Base-by-base conservation (phyloP, 1,140 invertebrate species). In the Melipona quadrifasciata region DNA sequence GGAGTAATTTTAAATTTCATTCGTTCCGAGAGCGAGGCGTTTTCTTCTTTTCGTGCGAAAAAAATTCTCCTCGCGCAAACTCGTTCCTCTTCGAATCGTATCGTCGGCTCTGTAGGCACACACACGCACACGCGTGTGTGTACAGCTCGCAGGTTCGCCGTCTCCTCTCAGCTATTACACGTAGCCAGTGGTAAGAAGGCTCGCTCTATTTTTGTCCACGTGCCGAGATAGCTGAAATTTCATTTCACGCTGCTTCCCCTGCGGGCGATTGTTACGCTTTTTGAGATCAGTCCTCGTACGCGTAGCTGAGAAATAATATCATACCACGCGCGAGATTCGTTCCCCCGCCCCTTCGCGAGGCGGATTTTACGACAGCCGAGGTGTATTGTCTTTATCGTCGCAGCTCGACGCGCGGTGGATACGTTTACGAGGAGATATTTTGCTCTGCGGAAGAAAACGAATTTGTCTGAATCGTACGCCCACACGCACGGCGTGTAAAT, bases 151-250 rank as follows among this genome's bases (percentile, higher is more conserved):
- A 87, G 73, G 87, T 88, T 80, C 77, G 39, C 6, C 87, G 53
- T 24, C 86, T 58, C 74, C 80, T 82, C 77, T 80, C 61, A 80
- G 61, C 84, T 67, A 82, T 88, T 88, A 88, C 88, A 83, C 84
- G 67, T 74, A 73, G 84, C 80, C 72, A 34, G 67, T 84, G 24
- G 72, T 86, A 89, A 89, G 83, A 80, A 83, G 84, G 84, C 73
- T 89, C 77, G 76, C 88, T 89, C 88, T 89, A 89, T 88, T 88
- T 89, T 89, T 89, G 84, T 88, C 88, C 88, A 89, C 87, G 84
- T 89, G 84, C 73, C 88, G 74, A 88, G 88, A 89, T 89, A 89
- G 88, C 87, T 78, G 80, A 87, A 89, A 89, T 89, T 89, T 89
- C 88, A 89, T 89, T 89, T 88, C 84, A 77, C 87, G 76, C 87